Evolutionary conservation across 2,113 vertebrate genomes (phyloP).

Genomic region (Ciconia stormi): DNA sequence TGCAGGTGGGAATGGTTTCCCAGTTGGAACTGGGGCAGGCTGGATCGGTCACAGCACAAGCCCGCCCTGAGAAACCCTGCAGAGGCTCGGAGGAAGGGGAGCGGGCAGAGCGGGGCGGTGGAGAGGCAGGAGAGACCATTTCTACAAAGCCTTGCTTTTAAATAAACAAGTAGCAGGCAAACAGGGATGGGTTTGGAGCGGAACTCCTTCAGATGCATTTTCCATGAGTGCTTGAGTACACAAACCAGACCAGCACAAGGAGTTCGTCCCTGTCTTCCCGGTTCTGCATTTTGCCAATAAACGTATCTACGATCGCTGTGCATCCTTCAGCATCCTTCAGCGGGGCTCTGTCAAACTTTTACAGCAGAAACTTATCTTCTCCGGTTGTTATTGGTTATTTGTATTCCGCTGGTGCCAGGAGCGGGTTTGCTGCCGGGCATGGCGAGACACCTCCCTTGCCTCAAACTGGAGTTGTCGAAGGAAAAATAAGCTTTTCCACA

Average conservation of each 20-base stretch:
- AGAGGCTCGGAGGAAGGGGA: not conserved
- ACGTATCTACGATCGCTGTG: not conserved
- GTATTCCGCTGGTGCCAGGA: not conserved
- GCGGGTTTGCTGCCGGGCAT: not conserved
- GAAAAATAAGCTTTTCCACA: not conserved
- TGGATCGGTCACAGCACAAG: not conserved
- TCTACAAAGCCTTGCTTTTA: not conserved
- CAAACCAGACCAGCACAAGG: not conserved
- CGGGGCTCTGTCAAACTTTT: not conserved
- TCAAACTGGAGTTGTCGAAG: not conserved
- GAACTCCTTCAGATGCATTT: not conserved
- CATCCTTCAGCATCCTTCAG: not conserved
- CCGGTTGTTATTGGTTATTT: rapidly evolving
- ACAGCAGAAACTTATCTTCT: not conserved
- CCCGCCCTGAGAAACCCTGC: not conserved
- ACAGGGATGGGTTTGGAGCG: not conserved
- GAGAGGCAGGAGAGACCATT: not conserved
- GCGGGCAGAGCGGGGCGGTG: not conserved
- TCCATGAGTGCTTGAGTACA: not conserved
- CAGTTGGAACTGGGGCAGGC: not conserved
- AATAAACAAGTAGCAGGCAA: not conserved
- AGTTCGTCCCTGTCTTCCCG: not conserved
- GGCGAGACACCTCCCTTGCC: too few relatives aligned
- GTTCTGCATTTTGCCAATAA: not conserved
- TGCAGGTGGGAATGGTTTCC: not conserved